Conservation (phyloP, 2,113 vertebrate species). For the Collichthys lucidus region DNA sequence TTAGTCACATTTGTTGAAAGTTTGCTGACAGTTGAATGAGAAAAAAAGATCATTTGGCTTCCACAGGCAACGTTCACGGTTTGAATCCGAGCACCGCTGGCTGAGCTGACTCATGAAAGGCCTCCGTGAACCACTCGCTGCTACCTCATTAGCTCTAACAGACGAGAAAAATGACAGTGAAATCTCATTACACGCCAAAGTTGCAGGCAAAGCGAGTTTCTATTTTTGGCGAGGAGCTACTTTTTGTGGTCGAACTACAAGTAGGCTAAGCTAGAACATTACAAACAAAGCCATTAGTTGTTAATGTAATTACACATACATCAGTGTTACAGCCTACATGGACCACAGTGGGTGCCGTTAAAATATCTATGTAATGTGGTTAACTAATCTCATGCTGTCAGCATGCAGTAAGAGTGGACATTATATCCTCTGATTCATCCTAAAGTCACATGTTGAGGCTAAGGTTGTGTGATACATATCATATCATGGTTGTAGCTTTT, state of each 20-base stretch:
- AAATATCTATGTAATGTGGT: slow-evolving; percentile 61
- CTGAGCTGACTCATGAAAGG: slow-evolving; percentile 54
- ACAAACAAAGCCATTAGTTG: slow-evolving; percentile 40
- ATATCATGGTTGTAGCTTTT: not conserved
- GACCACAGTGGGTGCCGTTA: slow-evolving; percentile 54
- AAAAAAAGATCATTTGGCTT: slow-evolving; percentile 27
- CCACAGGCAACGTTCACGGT: slow-evolving; percentile 24
- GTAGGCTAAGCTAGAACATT: slow-evolving; percentile 29
- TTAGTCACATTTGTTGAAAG: slow-evolving; percentile 34
- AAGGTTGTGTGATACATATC: not conserved
- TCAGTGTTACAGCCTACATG: slow-evolving; percentile 37
- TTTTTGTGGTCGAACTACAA: slow-evolving; percentile 38
- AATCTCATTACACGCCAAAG: slow-evolving; percentile 53
- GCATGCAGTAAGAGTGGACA: slow-evolving; percentile 34
- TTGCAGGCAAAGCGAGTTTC: slow-evolving; percentile 55
- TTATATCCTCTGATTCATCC: slow-evolving; percentile 24
- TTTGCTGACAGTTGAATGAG: slow-evolving; percentile 42
- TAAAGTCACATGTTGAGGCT: not conserved
- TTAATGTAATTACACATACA: slow-evolving; percentile 64
- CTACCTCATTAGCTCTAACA: slow-evolving; percentile 47
- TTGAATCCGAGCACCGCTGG: slow-evolving; percentile 20
- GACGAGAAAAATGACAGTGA: slow-evolving; percentile 55
- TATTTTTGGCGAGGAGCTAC: slow-evolving; percentile 51
- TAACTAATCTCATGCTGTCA: slow-evolving; percentile 66
- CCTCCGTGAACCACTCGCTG: slow-evolving; percentile 47